Base-by-base conservation (phyloP, 2,888 invertebrate genomes). In the Ligdia adustata region DNA sequence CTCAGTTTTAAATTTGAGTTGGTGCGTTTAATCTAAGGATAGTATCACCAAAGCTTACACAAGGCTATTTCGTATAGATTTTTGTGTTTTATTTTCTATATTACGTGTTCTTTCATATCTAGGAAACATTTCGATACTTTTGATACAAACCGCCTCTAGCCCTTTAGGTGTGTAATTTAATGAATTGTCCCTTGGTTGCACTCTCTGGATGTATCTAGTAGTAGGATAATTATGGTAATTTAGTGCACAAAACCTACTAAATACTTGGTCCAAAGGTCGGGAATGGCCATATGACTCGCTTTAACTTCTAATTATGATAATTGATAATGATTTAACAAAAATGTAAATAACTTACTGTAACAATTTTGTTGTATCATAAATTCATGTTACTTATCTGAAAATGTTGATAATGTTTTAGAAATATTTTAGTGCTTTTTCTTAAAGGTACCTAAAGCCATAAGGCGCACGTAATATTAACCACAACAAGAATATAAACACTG, bases 401-500 rank as follows among this genome's bases (percentile, higher is more conserved):
- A 79, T 77, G 82, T 84, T 82, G 72, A 77, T 75, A 73, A 82
- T 79, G 72, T 79, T 83, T 85, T 85, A 84, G 78, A 79, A 68
- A 78, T 74, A 72, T 75, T 80, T 84, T 81, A 81, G 82, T 82
- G 80, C 80, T 86, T 83, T 75, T 78, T 75, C 78, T 65, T 79
- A 75, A 79, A 82, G 78, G 81, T 79, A 84, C 82, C 79, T 79
- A 75, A 79, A 75, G 88, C 86, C 85, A 73, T 72, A 76, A 52
- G 85, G 88, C 84, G 75, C 85, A 80, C 78, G 70, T 87, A 82
- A 84, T 83, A 84, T 86, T 87, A 88, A 85, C 82, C 85, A 85
- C 83, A 77, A 84, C 59, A 82, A 84, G 81, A 88, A 87, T 89
- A 89, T 89, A 89, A 88, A 89, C 88, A 87, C 87, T 90, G 89